Percentiles rank a stretch among this genome's conserved stretches.
Evolutionary conservation across 2,888 invertebrate genomes (phyloP).

Genomic region (Myopa tessellatipennis): DNA sequence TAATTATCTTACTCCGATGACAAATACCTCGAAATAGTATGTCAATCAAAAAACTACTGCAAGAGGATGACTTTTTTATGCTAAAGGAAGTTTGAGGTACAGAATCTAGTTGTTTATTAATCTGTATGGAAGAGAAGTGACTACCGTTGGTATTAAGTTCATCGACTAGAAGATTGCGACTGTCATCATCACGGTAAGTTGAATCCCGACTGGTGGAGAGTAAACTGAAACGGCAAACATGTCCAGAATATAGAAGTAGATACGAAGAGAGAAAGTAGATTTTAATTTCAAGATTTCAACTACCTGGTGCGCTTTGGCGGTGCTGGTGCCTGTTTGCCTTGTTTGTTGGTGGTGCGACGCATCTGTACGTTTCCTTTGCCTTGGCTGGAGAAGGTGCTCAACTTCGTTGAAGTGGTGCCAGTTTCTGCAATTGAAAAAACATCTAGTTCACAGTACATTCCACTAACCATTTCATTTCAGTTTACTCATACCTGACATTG

Average conservation of each 20-base stretch:
- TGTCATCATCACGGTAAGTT: constrained; percentile 68
- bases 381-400: constrained; percentile 75
- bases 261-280: neutral
- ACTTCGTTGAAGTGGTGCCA: constrained; percentile 70
- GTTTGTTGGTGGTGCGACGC: constrained; percentile 86
- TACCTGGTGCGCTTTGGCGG: constrained; percentile 96
- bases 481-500: constrained; percentile 63
- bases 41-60: constrained; percentile 70
- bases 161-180: constrained; percentile 64
- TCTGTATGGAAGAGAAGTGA: constrained; percentile 48
- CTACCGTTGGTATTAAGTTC: constrained; percentile 68
- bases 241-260: constrained; percentile 17
- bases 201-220: constrained; percentile 68
- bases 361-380: constrained; percentile 81
- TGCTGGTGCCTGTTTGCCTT: constrained; percentile 93
- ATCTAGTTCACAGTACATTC: neutral
- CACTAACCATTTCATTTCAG: too few relatives aligned
- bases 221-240: constrained; percentile 53
- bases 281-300: neutral
- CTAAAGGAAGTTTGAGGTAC: constrained; percentile 54
- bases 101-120: constrained; percentile 36
- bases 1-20: constrained; percentile 65
- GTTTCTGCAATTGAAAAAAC: constrained; percentile 61
- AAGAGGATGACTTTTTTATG: constrained; percentile 69
- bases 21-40: constrained; percentile 70